These are phyloP conservation scores for Phalera bucephala DNA, from an alignment of 2,888 invertebrate genomes.

Conservation along the genomic window DNA sequence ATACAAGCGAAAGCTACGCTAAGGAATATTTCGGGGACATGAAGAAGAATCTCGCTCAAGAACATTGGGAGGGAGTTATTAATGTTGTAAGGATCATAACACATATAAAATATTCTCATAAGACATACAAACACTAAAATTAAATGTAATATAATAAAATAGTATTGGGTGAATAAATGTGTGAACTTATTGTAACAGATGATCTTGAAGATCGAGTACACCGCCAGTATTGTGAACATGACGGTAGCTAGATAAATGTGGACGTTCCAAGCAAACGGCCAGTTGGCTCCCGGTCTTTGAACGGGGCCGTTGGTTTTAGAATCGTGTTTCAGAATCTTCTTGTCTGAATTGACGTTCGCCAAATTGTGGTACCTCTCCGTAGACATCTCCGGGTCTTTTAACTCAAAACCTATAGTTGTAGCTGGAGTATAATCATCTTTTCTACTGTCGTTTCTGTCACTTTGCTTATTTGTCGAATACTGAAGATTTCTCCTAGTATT, in stretches of 20 bases:
- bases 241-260: slow-evolving; percentile 95
- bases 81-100: slow-evolving; percentile 96
- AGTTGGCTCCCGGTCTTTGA: slow-evolving; percentile 83
- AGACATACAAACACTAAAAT: slow-evolving; percentile 92
- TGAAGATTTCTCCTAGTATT: slow-evolving; percentile 78
- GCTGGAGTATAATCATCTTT: slow-evolving; percentile 69
- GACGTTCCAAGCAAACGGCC: slow-evolving; percentile 95
- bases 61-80: slow-evolving; percentile 90
- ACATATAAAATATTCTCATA: slow-evolving; percentile 92
- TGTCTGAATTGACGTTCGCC: slow-evolving; percentile 82
- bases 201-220: slow-evolving; percentile 93
- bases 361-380: slow-evolving; percentile 83
- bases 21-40: slow-evolving; percentile 93
- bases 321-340: slow-evolving; percentile 71
- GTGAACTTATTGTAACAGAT: slow-evolving; percentile 93
- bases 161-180: slow-evolving; percentile 93
- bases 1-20: slow-evolving; percentile 95
- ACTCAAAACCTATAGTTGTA: slow-evolving; percentile 73
- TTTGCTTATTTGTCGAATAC: slow-evolving; percentile 69
- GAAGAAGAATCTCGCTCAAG: slow-evolving; percentile 91
- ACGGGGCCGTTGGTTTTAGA: slow-evolving; percentile 61
- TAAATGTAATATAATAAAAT: slow-evolving; percentile 93
- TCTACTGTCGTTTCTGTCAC: slow-evolving; percentile 64
- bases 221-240: slow-evolving; percentile 91
- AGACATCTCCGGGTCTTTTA: slow-evolving; percentile 76